Base-by-base conservation (phyloP, 1,140 invertebrate species). In the Trichogramma pretiosum region DNA sequence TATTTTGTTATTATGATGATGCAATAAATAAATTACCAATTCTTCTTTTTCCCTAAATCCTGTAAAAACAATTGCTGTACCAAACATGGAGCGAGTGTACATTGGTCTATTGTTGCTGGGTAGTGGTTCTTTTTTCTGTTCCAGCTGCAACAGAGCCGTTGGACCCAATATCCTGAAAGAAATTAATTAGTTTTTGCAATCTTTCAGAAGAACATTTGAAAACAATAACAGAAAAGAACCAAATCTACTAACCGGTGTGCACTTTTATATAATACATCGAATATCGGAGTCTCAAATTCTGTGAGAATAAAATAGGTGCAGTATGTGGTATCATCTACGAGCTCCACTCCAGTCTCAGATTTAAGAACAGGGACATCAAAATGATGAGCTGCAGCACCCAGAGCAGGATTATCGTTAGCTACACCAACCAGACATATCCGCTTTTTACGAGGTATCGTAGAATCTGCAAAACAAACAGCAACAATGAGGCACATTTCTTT, bases 31-130 rank as follows among this genome's bases (percentile, higher is more conserved):
- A 67, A 67, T 81, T 68, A 88, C 87, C 76, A 92, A 72, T 76
- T 91, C 85, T 70, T 88, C 85, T 64, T 87, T 87, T 60, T 84
- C 83, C 54, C 86, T 75, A 66, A 94, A 92, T 42, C 90, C 89
- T 34, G 88, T 92, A 73, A 94, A 92, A 65, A 87, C 91, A 54
- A 93, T 79, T 62, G 91, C 79, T 17, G 85, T 78, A 39, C 87
- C 85, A 54, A 79, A 76, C 89, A 94, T 93, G 23, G 87, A 78
- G 56, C 84, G 78, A 66, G 85, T 89, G 69, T 86, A 94, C 57
- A 93, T 76, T 46, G 91, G 91, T 41, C 90, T 76, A 50, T 76
- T 75, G 58, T 84, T 85, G 57, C 80, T 78, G 64, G 78, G 74
- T 63, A 82, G 74, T 59, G 79, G 73, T 59, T 83, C 75, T 49